Evolutionary conservation across 2,888 invertebrate species (phyloP), one percentile per base, ranked within the genome.

Genomic region (Alloplasta piceator): DNA sequence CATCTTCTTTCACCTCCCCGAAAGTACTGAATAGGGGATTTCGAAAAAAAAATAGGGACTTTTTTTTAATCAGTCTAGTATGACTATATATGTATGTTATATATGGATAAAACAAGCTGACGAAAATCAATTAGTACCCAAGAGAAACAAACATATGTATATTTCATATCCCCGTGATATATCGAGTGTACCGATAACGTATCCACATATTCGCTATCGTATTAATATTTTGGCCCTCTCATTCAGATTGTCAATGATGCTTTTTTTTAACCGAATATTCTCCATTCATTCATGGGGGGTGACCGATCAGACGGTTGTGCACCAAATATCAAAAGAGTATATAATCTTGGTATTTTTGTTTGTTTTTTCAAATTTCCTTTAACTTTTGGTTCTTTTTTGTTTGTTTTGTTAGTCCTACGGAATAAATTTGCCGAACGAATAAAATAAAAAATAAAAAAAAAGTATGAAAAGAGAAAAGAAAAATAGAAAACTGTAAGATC

Each of bases 191-290:
- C 61, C 74, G 75, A 82, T 81, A 85, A 82, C 71, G 76, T 64
- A 75, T 72, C 74, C 58, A 72, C 64, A 56, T 78, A 78, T 76
- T 83, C 80, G 90, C 91, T 90, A 91, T 91, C 89, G 89, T 92
- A 92, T 92, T 91, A 91, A 92, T 92, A 92, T 91, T 91, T 92
- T 92, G 26, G 91, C 92, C 92, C 92, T 92, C 92, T 91, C 89
- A 90, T 90, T 90, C 88, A 89, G 75, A 48, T 48, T 88, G 86
- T 88, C 86, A 87, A 88, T 87, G 85, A 72, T 86, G 84, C 83
- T 87, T 86, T 80, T 85, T 87, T 26, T 26, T 2, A 26, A 86
- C 79, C 84, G 88, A 88, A 86, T 89, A 87, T 85, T 86, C 84
- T 83, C 85, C 82, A 79, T 80, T 83, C 80, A 82, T 81, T 82